These are phyloP conservation scores for Lytechinus pictus DNA, from an alignment of 35 echinoderm and acorn worm genomes.

Conservation along the genomic window DNA sequence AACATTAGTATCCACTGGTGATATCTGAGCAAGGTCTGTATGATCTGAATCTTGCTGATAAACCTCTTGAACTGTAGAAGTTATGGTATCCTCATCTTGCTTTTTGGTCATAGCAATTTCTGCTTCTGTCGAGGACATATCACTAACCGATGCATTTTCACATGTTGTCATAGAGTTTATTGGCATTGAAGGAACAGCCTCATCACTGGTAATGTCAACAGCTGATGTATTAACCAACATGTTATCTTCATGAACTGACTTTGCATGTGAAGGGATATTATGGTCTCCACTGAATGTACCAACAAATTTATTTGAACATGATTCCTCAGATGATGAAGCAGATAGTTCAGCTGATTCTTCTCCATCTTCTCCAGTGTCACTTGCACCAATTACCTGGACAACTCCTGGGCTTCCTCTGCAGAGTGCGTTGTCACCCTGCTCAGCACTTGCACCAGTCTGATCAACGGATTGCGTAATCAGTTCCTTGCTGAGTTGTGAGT, in stretches of 20 bases:
- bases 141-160: not conserved
- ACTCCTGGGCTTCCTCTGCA: not conserved
- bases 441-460: not conserved
- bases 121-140: not conserved
- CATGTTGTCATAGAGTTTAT: not conserved
- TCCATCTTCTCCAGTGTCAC: too few species aligned
- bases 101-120: not conserved
- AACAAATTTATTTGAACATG: too few species aligned
- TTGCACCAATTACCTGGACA: not conserved
- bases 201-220: not conserved
- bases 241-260: not conserved
- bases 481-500: not conserved
- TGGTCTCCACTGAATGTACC: too few species aligned
- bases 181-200: not conserved
- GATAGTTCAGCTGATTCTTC: too few species aligned
- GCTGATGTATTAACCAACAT: not conserved
- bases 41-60: not conserved
- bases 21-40: not conserved
- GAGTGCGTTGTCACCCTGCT: not conserved
- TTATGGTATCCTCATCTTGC: not conserved
- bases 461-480: not conserved
- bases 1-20: not conserved
- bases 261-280: not conserved
- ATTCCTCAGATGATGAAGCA: too few species aligned
- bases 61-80: not conserved